phyloP scores from a whole-genome alignment of 2,888 invertebrate genomes.

The Trissoscelio sp. region DNA sequence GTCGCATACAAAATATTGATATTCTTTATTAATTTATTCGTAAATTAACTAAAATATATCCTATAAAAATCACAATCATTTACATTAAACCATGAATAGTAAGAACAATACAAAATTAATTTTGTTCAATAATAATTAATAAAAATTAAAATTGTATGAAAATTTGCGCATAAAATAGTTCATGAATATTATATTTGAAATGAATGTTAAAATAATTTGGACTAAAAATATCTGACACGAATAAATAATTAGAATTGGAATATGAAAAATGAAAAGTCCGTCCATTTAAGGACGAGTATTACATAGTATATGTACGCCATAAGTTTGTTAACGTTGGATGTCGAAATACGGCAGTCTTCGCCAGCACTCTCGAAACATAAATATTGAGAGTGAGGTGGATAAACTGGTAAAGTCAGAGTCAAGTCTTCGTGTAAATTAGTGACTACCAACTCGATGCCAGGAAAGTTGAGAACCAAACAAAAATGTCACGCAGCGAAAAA shows the following conservation, averaged over 20 bases:
- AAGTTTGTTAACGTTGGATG: conserved; percentile 51
- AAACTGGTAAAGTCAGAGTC: conserved; percentile 60
- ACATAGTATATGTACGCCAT: conserved; percentile 46
- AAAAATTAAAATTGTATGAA: too few species aligned
- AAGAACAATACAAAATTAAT: too few species aligned
- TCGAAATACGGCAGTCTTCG: conserved; percentile 54
- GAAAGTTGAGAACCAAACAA: conserved; percentile 53
- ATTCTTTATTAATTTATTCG: too few species aligned
- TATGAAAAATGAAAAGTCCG: conserved; percentile 5
- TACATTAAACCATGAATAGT: too few species aligned
- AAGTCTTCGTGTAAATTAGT: conserved; percentile 59
- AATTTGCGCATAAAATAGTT: too few species aligned
- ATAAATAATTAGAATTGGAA: neutral
- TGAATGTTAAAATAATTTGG: too few species aligned
- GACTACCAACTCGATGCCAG: conserved; percentile 53
- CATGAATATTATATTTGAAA: too few species aligned
- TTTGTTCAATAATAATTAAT: too few species aligned
- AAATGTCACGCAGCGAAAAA: conserved; percentile 48
- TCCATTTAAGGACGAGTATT: conserved; percentile 49
- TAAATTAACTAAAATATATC: too few species aligned
- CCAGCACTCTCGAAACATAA: conserved; percentile 60
- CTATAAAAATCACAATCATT: too few species aligned
- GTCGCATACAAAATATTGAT: too few species aligned
- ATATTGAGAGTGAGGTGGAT: conserved; percentile 60
- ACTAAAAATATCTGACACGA: neutral